Percentiles rank a stretch among this genome's conserved stretches.
Evolutionary conservation across 1,140 invertebrate genomes (phyloP).

Genomic region (Orussus abietinus): DNA sequence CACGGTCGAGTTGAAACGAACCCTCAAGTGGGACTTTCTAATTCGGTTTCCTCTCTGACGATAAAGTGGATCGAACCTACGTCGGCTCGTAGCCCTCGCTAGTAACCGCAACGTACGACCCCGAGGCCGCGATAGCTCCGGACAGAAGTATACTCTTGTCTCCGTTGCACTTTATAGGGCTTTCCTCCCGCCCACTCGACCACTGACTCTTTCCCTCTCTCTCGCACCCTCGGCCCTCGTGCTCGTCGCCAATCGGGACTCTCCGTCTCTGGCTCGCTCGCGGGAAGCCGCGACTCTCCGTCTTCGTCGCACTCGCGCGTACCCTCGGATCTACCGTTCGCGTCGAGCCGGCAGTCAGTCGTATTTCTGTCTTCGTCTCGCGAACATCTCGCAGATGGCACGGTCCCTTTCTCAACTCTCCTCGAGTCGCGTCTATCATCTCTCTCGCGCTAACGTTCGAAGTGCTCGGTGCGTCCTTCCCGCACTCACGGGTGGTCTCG

Average conservation of each 20-base stretch:
- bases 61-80: no score
- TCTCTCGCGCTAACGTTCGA: no score
- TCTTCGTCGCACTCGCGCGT: conserved; percentile 1
- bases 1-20: no score
- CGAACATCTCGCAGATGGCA: no score
- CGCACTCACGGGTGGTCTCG: background rate
- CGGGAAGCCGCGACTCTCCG: background rate
- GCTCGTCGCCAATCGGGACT: conserved; percentile 19
- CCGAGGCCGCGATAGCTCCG: conserved; percentile 9
- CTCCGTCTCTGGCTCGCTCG: conserved; percentile 8
- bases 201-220: background rate
- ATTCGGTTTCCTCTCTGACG: no score
- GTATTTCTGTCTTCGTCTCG: no score
- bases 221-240: conserved; percentile 18
- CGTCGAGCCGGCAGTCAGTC: no score
- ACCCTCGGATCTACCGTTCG: conserved; percentile 1
- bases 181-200: conserved; percentile 14
- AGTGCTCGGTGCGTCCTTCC: background rate
- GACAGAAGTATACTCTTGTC: background rate
- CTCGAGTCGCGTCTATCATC: no score
- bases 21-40: no score
- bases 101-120: conserved; percentile 15
- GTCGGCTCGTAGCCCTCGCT: conserved; percentile 13
- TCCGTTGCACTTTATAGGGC: conserved; percentile 22
- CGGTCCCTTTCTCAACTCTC: no score